Evolutionary conservation across 2,797 vertebrate genomes (phyloP).

Genomic region (Ispidina lecontei): DNA sequence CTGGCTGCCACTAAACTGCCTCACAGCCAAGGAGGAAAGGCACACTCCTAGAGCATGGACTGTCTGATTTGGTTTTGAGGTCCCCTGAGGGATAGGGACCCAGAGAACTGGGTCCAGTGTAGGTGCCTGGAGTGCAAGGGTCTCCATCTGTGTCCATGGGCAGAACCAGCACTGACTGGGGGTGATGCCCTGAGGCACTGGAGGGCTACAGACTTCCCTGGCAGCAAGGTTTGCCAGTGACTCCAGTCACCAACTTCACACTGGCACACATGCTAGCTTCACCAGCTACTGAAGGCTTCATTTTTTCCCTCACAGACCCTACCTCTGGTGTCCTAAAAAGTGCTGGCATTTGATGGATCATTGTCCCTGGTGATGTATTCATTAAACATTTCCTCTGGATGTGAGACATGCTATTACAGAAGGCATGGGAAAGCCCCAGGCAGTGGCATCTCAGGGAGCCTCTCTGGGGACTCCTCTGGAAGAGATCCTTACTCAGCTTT

Average conservation of each 20-base stretch:
- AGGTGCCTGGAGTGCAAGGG: not conserved
- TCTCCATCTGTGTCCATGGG: fast-evolving
- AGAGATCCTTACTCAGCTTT: not conserved
- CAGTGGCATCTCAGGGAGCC: not conserved
- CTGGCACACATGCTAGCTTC: not conserved
- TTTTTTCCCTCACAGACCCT: not conserved
- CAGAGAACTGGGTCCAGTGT: not conserved
- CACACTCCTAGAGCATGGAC: not conserved
- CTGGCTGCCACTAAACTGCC: not conserved
- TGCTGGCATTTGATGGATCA: conserved; percentile 9
- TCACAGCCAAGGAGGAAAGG: not conserved
- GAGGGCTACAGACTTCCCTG: not conserved
- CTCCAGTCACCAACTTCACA: not conserved
- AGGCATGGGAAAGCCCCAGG: not conserved
- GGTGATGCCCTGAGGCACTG: not conserved
- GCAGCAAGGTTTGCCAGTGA: not conserved
- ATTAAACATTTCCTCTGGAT: not conserved
- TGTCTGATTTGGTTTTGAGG: not conserved
- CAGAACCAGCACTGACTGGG: not conserved
- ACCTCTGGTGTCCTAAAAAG: not conserved
- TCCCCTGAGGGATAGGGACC: not conserved
- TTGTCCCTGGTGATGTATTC: not conserved
- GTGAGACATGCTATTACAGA: not conserved
- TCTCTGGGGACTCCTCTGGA: not conserved
- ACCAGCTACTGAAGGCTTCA: not conserved